Conservation (phyloP, 1,140 invertebrate genomes). For the Papilio xuthus region DNA sequence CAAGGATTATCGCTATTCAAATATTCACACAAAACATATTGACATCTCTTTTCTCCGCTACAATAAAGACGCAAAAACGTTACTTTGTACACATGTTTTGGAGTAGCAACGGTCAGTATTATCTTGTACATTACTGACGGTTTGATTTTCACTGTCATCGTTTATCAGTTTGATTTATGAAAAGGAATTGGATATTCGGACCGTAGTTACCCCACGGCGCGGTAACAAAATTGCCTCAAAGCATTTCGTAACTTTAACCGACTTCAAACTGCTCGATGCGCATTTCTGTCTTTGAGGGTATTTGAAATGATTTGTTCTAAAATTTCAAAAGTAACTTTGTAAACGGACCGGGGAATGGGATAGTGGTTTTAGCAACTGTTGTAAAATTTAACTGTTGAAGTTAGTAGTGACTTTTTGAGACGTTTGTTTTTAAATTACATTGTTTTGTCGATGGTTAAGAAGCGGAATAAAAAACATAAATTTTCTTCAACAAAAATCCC, state of each 20-base stretch:
- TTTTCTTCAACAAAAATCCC: too few relatives aligned
- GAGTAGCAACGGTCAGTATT: neutral
- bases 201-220: constrained; percentile 14
- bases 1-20: too few relatives aligned
- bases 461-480: neutral
- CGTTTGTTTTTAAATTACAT: neutral
- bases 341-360: constrained; percentile 4
- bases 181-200: constrained; percentile 19
- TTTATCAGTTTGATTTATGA: constrained; percentile 17
- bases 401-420: neutral
- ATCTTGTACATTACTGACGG: neutral
- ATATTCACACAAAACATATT: too few relatives aligned
- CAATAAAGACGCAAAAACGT: too few relatives aligned
- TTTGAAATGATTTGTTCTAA: constrained; percentile 33
- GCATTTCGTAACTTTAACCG: constrained; percentile 24
- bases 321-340: constrained; percentile 26
- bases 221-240: constrained; percentile 29
- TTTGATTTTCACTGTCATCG: neutral
- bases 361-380: constrained; percentile 15
- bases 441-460: neutral
- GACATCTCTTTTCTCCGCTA: too few relatives aligned
- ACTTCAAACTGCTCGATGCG: constrained; percentile 19
- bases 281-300: constrained; percentile 19
- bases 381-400: constrained; percentile 1
- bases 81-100: neutral